Conservation (phyloP, 2,797 vertebrate genomes). For the Rhinogobio ventralis region DNA sequence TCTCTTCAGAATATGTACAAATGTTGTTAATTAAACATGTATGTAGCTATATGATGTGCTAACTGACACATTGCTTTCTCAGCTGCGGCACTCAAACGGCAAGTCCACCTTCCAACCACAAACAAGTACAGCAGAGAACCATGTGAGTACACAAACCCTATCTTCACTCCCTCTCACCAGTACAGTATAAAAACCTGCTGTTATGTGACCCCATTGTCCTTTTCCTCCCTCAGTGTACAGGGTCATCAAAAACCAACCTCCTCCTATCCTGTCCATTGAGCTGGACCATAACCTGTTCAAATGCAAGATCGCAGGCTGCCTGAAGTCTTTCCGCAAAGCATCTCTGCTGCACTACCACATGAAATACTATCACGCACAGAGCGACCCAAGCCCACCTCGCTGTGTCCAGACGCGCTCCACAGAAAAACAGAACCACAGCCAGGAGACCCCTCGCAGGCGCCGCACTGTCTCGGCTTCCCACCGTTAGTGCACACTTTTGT, state of each 20-base stretch:
- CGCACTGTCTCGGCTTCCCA: slow-evolving; percentile 77
- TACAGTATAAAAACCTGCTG: background rate
- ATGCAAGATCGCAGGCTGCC: slow-evolving; percentile 89
- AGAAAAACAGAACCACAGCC: slow-evolving; percentile 75
- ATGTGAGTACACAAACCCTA: slow-evolving; percentile 68
- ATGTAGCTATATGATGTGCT: background rate
- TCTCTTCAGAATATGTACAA: background rate
- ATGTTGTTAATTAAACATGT: background rate
- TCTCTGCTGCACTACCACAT: slow-evolving; percentile 96
- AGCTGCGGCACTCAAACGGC: slow-evolving; percentile 80
- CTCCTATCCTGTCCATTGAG: slow-evolving; percentile 87
- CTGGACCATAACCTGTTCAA: slow-evolving; percentile 94
- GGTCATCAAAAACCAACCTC: slow-evolving; percentile 90
- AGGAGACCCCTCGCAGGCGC: slow-evolving; percentile 81
- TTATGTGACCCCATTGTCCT: background rate
- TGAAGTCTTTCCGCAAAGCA: slow-evolving; percentile 95
- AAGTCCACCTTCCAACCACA: slow-evolving; percentile 81
- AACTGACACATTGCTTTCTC: slow-evolving; percentile 33
- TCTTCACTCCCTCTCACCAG: background rate
- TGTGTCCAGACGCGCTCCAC: slow-evolving; percentile 82
- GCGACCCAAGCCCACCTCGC: slow-evolving; percentile 79
- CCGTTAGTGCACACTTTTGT: slow-evolving; percentile 73
- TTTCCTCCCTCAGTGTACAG: slow-evolving; percentile 73
- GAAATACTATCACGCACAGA: slow-evolving; percentile 95
- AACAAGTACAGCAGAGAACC: slow-evolving; percentile 87